Evolutionary conservation across 1,140 invertebrate species (phyloP).

Genomic region (Zaprionus kolodkinae): DNA sequence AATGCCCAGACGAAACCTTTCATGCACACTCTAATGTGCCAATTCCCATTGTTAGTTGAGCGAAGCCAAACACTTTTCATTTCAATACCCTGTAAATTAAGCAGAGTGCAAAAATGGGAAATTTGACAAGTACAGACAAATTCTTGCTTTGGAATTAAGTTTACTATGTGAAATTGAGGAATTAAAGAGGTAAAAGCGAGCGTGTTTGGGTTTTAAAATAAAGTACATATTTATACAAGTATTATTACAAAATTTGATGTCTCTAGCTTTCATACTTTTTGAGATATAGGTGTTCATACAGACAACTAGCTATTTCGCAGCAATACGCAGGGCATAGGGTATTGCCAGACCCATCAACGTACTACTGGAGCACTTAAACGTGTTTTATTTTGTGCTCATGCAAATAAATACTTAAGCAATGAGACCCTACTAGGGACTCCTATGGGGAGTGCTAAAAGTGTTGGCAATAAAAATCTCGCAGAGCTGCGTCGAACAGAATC

Average conservation of each 20-base stretch:
- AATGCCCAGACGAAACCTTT: neutral
- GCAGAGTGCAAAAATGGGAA: no score
- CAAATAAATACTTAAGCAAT: slow-evolving; percentile 53
- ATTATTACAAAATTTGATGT: no score
- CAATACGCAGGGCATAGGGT: neutral
- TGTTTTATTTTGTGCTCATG: slow-evolving; percentile 14
- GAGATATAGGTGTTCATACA: no score
- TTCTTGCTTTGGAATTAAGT: neutral
- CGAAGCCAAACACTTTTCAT: slow-evolving; percentile 43
- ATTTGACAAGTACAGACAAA: no score
- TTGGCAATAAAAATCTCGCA: slow-evolving; percentile 71
- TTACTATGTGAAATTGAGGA: no score
- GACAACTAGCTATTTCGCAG: neutral
- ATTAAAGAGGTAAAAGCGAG: no score
- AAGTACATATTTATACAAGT: no score
- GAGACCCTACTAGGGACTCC: slow-evolving; percentile 22
- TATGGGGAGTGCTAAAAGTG: slow-evolving; percentile 70
- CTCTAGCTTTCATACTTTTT: no score
- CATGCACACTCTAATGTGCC: slow-evolving; percentile 45
- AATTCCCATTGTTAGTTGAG: slow-evolving; percentile 58
- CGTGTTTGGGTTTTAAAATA: no score
- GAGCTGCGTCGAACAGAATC: slow-evolving; percentile 64
- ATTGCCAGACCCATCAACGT: neutral
- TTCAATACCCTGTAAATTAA: slow-evolving; percentile 28
- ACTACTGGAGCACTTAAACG: neutral